phyloP scores from a whole-genome alignment of 2,888 invertebrate species.

The Chironomus riparius region DNA sequence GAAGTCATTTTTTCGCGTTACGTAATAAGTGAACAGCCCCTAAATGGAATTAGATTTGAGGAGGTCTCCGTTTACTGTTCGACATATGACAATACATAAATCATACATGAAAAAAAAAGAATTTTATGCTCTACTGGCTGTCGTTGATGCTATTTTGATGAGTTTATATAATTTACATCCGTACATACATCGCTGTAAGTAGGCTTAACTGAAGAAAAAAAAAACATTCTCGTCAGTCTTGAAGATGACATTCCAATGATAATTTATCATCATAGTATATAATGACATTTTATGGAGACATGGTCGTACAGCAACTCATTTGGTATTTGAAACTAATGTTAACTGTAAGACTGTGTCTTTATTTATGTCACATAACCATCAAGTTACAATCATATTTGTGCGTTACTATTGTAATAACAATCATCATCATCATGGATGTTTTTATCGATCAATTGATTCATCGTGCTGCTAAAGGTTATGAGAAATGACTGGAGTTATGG shows the following conservation, averaged over 20 bases:
- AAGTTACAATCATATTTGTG: not conserved
- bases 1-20: no score
- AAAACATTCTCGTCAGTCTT: not conserved
- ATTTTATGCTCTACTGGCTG: not conserved
- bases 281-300: slow-evolving; percentile 37
- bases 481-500: no score
- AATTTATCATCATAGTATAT: slow-evolving; percentile 29
- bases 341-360: slow-evolving; percentile 46
- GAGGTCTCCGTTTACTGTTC: not conserved
- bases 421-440: no score
- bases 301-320: slow-evolving; percentile 45
- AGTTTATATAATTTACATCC: not conserved
- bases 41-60: no score
- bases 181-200: not conserved
- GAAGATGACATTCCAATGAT: not conserved
- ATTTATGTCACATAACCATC: slow-evolving; percentile 29
- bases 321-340: slow-evolving; percentile 41
- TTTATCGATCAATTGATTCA: no score
- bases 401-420: no score
- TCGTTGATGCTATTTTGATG: not conserved
- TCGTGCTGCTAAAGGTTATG: no score
- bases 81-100: not conserved
- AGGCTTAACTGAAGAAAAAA: no score
- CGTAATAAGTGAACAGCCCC: no score
- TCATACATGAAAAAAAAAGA: not conserved